A percentile compares a stretch with the other conserved stretches of the same genome.
These are phyloP conservation scores for Gavialis gangeticus DNA, from an alignment of 2,113 vertebrate species.

Conservation along the genomic window DNA sequence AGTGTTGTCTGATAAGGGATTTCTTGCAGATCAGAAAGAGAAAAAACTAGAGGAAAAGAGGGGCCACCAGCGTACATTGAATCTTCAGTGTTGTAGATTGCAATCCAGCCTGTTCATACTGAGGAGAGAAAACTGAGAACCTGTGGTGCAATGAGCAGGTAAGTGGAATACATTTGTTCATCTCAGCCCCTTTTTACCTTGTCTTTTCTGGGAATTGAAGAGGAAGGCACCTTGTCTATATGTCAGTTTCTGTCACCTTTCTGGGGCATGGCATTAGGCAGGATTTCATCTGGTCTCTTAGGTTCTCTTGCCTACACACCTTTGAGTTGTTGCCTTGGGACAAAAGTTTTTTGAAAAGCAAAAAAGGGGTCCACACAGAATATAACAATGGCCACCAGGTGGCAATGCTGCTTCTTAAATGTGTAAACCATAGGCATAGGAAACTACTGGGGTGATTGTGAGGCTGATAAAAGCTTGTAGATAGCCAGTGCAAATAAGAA, in stretches of 20 bases:
- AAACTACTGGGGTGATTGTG: background rate
- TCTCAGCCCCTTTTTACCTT: background rate
- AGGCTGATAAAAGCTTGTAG: background rate
- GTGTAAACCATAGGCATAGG: background rate
- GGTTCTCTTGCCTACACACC: background rate
- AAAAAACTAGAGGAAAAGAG: background rate
- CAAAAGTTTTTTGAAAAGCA: background rate
- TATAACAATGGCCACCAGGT: background rate
- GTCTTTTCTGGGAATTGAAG: background rate
- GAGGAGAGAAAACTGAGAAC: background rate
- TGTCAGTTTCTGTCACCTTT: too few relatives aligned
- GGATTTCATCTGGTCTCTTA: background rate
- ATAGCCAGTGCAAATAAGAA: background rate
- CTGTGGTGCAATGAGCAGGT: background rate
- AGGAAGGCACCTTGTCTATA: background rate
- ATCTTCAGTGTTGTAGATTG: background rate
- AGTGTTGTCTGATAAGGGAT: background rate
- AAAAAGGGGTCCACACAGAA: background rate
- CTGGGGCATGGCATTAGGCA: background rate
- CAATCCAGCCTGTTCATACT: rapidly evolving
- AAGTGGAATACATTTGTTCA: background rate
- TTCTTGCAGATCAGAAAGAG: background rate
- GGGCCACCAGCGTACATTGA: background rate
- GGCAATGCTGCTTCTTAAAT: background rate
- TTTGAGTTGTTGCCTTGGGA: background rate